Evolutionary conservation across 2,797 vertebrate genomes (phyloP).

Genomic region (Peromyscus attwateri): DNA sequence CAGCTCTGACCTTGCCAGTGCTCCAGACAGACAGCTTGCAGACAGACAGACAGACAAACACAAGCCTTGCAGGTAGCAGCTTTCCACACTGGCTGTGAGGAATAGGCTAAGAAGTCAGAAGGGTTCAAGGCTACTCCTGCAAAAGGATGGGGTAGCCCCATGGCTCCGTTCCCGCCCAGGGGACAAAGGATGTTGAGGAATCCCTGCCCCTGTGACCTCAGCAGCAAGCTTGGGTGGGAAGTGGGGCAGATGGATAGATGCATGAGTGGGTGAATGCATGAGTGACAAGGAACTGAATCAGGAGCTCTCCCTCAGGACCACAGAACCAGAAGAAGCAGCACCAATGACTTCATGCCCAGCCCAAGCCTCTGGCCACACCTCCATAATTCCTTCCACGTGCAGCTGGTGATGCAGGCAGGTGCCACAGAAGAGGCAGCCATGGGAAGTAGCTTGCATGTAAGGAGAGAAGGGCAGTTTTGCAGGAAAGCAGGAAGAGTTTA

Average conservation of each 20-base stretch:
- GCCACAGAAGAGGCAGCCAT: not conserved
- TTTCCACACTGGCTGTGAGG: not conserved
- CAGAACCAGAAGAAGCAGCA: not conserved
- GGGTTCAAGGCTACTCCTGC: accelerated
- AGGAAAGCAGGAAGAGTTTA: not conserved
- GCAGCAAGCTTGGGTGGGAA: not conserved
- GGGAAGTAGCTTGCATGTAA: not conserved
- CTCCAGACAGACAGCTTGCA: not conserved
- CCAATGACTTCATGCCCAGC: accelerated
- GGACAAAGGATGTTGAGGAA: not conserved
- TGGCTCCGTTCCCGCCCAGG: not conserved
- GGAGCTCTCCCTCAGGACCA: not conserved
- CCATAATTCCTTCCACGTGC: accelerated
- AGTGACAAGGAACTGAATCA: accelerated
- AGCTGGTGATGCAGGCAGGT: not conserved
- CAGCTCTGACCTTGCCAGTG: not conserved
- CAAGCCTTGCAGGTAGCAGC: not conserved
- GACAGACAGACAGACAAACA: not conserved
- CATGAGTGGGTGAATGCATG: accelerated
- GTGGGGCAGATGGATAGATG: accelerated
- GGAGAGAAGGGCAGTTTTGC: not conserved
- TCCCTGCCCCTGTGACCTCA: not conserved
- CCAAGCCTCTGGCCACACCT: not conserved
- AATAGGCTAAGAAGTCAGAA: not conserved
- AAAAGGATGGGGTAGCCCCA: not conserved